Base-by-base conservation (phyloP, 2,113 vertebrate genomes). In the Atherinomorus stipes region DNA sequence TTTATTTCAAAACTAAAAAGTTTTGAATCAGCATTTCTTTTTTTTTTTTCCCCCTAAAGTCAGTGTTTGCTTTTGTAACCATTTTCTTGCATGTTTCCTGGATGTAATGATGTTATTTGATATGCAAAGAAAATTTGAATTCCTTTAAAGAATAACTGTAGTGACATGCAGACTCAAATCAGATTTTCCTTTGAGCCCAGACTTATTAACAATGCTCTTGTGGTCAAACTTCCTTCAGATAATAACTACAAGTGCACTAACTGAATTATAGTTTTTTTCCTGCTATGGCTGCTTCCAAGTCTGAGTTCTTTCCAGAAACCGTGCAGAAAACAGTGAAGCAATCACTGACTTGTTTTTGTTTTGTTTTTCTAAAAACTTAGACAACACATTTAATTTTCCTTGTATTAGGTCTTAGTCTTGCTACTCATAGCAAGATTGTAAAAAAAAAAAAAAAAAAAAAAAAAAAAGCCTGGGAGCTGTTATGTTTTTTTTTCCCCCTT, bases 391-490 rank as follows among this genome's bases (percentile, higher is more conserved):
- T 45, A 28, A 4, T 11, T 9, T 49, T 80, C 56, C 25, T 52
- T 1, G 62, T 15, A 12, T 31, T n/a, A 77, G 52, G 47, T 44
- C 40, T 80, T 60, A 62, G 25, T 84, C 63, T 38, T 53, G 62
- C 74, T 80, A 60, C 64, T 64, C 38, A 40, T 82, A 73, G 74
- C 26, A 66, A 80, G 67, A 85, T 79, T 86, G 79, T 90, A 64
- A 62, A 68, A n/a, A n/a, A n/a, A n/a, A n/a, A n/a, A n/a, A n/a
- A n/a, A n/a, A n/a, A n/a, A n/a, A n/a, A n/a, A n/a, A n/a, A n/a
- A n/a, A n/a, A n/a, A n/a, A 79, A 85, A 72, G 73, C 77, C 75
- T 42, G 22, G 64, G 67, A 82, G 65, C 12, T 68, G 71, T 82
- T 67, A 82, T 78, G 84, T 80, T 23, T 50, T 67, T 71, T 44